Percentiles rank a stretch among this genome's conserved stretches.
phyloP scores from a whole-genome alignment of 2,888 invertebrate genomes.

The Busseola fusca region DNA sequence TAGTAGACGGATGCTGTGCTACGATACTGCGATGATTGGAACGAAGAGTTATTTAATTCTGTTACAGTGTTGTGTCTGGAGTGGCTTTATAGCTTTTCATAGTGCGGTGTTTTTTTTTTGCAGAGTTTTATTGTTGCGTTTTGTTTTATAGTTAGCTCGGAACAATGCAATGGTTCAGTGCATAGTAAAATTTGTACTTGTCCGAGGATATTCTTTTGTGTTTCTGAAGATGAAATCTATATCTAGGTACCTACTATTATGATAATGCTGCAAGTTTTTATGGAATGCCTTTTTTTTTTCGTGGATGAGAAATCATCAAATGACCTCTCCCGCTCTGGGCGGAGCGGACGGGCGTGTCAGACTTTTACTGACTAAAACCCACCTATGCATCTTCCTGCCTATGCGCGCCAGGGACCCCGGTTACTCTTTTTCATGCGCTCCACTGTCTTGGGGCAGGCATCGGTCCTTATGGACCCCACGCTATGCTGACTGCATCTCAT shows the following conservation, averaged over 20 bases:
- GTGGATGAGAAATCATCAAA: too few species aligned
- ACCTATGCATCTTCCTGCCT: too few species aligned
- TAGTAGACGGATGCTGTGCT: constrained; percentile 45
- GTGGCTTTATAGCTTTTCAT: constrained; percentile 39
- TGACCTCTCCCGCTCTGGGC: too few species aligned
- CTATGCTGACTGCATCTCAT: too few species aligned
- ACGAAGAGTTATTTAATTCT: constrained; percentile 52
- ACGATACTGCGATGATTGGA: constrained; percentile 48
- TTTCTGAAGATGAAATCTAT: constrained; percentile 5
- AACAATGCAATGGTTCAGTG: constrained; percentile 29
- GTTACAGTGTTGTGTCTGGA: constrained; percentile 33
- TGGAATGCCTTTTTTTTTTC: too few species aligned
- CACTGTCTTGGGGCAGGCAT: too few species aligned
- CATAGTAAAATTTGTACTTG: background rate
- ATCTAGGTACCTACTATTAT: background rate
- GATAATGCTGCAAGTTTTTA: background rate
- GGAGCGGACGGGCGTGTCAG: too few species aligned
- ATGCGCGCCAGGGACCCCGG: too few species aligned
- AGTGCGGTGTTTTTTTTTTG: constrained; percentile 3
- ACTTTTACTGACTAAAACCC: too few species aligned
- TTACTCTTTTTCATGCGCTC: too few species aligned
- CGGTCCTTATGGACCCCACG: too few species aligned
- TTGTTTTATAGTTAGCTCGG: constrained; percentile 21
- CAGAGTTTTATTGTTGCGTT: constrained; percentile 17
- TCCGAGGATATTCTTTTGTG: constrained; percentile 4